Percentiles rank a stretch among this genome's conserved stretches.
Conservation (phyloP, 2,888 invertebrate genomes). For the Nymphalis urticae region DNA sequence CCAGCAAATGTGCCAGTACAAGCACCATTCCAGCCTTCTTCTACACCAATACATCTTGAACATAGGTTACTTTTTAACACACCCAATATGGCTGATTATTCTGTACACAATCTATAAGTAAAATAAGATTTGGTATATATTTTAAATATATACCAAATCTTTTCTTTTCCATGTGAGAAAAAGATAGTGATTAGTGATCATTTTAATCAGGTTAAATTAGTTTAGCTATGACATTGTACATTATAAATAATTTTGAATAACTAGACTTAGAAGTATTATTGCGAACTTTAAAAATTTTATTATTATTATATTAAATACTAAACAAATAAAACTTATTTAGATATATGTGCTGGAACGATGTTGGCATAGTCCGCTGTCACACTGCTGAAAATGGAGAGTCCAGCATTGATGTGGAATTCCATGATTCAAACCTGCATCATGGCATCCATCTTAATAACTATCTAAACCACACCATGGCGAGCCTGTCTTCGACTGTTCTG, state of each 20-base stretch:
- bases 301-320: neutral
- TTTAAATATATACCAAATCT: too few species aligned
- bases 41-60: constrained; percentile 91
- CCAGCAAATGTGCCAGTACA: constrained; percentile 84
- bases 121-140: too few species aligned
- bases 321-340: constrained; percentile 47
- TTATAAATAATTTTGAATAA: too few species aligned
- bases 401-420: constrained; percentile 96
- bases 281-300: too few species aligned
- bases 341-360: constrained; percentile 94
- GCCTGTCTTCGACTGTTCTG: constrained; percentile 89
- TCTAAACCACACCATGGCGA: constrained; percentile 92
- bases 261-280: too few species aligned
- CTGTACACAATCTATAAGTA: too few species aligned
- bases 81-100: too few species aligned
- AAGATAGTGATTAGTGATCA: too few species aligned
- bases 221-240: too few species aligned
- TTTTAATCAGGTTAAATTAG: too few species aligned
- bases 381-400: constrained; percentile 86
- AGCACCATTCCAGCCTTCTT: constrained; percentile 93
- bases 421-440: constrained; percentile 94
- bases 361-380: constrained; percentile 94
- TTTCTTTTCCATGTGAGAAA: neutral
- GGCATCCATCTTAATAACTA: constrained; percentile 94
- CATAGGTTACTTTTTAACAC: constrained; percentile 81